Percentiles rank a stretch among this genome's conserved stretches.
These are phyloP conservation scores for Nesoenas mayeri DNA, from an alignment of 2,113 vertebrate species.

Conservation along the genomic window DNA sequence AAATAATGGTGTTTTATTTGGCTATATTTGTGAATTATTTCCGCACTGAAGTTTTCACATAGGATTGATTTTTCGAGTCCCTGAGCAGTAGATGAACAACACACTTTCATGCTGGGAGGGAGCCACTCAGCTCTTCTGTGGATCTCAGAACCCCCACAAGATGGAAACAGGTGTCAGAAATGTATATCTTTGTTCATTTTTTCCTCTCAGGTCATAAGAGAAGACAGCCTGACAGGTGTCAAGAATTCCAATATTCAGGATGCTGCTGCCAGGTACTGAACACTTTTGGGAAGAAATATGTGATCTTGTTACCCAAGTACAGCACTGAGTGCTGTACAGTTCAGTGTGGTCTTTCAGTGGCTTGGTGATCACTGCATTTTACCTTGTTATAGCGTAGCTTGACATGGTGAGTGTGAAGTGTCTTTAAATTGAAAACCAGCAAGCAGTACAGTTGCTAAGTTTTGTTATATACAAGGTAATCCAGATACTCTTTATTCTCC, in stretches of 20 bases:
- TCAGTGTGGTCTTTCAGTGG: neutral
- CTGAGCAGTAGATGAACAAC: neutral
- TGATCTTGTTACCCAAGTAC: neutral
- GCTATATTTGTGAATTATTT: neutral
- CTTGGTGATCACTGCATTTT: neutral
- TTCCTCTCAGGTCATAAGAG: conserved; percentile 77
- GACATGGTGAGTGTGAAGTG: neutral
- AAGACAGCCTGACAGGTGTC: conserved; percentile 75
- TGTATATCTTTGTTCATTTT: neutral
- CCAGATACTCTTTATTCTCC: neutral
- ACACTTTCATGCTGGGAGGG: neutral
- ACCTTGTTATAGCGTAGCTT: neutral
- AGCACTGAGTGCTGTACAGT: neutral
- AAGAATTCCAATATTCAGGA: conserved; percentile 84
- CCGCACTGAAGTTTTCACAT: neutral
- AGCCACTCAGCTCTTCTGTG: neutral
- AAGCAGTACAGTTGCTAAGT: neutral
- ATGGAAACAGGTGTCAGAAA: neutral
- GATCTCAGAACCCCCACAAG: neutral
- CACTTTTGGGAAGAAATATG: neutral
- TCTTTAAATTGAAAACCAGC: neutral
- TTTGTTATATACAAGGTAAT: neutral
- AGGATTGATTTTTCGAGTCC: neutral
- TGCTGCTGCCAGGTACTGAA: conserved; percentile 79
- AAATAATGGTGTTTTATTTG: neutral